These are phyloP conservation scores for Chionoecetes opilio DNA, from an alignment of 1,140 invertebrate species.

Conservation along the genomic window DNA sequence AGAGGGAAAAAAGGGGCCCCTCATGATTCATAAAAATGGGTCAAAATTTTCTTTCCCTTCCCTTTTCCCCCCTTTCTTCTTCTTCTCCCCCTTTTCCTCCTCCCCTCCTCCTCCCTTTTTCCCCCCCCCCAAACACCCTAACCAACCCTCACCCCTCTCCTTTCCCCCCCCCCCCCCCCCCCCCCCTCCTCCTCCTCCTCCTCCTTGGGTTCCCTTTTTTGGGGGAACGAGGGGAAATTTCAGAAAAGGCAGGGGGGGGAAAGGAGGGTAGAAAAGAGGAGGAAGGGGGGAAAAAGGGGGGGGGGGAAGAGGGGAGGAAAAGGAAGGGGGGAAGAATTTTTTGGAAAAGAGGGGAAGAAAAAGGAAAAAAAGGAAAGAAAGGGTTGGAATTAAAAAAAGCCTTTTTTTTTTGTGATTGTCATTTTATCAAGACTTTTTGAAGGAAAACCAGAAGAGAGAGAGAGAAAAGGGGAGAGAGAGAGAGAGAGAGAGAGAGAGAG, in stretches of 20 bases:
- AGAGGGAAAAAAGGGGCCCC: not conserved
- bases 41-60: not conserved
- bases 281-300: not conserved
- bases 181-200: not conserved
- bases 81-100: not conserved
- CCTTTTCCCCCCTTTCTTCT: not conserved
- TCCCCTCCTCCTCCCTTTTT: not conserved
- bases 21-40: too few species aligned
- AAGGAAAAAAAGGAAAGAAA: not conserved
- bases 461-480: not conserved
- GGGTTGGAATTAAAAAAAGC: not conserved
- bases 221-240: constrained; percentile 28
- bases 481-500: constrained; percentile 39
- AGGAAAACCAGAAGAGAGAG: not conserved
- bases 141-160: not conserved
- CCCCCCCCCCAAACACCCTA: not conserved
- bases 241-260: not conserved
- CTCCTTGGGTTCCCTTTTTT: not conserved
- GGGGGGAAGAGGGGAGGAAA: not conserved
- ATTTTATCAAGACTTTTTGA: not conserved
- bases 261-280: not conserved
- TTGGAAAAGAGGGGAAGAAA: not conserved
- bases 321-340: not conserved
- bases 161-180: not conserved
- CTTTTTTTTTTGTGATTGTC: not conserved